phyloP scores from a whole-genome alignment of 2,888 invertebrate species.

The Caenorhabditis sp. region DNA sequence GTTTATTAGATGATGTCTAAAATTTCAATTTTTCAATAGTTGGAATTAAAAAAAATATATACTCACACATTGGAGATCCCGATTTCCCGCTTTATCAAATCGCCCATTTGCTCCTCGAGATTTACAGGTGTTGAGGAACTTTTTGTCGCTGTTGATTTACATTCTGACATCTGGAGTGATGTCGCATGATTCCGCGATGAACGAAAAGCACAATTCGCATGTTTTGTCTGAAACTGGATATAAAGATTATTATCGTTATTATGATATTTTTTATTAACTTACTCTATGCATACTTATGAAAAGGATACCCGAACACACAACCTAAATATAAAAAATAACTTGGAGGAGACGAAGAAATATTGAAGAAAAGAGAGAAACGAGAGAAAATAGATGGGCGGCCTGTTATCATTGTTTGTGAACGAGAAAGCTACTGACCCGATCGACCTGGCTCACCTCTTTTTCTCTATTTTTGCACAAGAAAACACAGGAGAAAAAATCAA shows the following conservation, averaged over 20 bases:
- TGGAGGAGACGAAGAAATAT: background rate
- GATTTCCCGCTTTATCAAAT: background rate
- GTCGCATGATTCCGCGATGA: background rate
- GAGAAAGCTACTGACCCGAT: slow-evolving; percentile 1
- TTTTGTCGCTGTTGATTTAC: background rate
- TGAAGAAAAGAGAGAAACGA: background rate
- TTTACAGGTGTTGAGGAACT: background rate
- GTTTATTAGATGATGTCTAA: slow-evolving; percentile 6
- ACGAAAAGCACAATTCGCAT: slow-evolving; percentile 1
- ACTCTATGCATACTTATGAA: slow-evolving; percentile 3
- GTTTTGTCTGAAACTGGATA: slow-evolving; percentile 10
- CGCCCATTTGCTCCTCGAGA: background rate
- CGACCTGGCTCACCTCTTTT: background rate
- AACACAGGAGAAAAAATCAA: background rate
- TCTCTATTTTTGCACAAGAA: background rate
- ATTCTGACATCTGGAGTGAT: background rate
- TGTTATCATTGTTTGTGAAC: slow-evolving; percentile 6
- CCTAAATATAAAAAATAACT: background rate
- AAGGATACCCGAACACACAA: slow-evolving; percentile 4
- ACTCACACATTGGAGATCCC: slow-evolving; percentile 8
- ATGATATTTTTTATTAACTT: background rate
- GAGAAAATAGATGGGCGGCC: slow-evolving; percentile 5
- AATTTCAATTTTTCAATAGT: background rate
- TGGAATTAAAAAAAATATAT: background rate
- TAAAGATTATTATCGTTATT: background rate